Conservation (phyloP, 2,888 invertebrate genomes). For the Drosophila rubida region DNA sequence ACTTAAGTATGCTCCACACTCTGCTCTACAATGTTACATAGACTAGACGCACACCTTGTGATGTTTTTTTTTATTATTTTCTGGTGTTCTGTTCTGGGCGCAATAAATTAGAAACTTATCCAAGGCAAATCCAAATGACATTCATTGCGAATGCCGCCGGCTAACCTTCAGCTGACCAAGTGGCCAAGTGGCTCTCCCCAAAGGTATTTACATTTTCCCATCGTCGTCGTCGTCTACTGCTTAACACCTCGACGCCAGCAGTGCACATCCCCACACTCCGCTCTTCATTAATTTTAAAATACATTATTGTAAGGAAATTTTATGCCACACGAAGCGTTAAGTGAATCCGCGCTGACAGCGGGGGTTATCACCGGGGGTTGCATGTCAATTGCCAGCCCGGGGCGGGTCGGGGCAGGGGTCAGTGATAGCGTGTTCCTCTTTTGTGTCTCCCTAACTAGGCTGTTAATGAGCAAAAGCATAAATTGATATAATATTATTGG, state of each 20-base stretch:
- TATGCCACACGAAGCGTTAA: constrained; percentile 73
- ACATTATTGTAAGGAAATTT: constrained; percentile 61
- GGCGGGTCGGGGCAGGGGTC: constrained; percentile 10
- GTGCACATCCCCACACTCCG: constrained; percentile 17
- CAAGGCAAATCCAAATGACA: constrained; percentile 73
- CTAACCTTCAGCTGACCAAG: constrained; percentile 26
- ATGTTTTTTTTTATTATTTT: background rate
- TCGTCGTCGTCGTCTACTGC: constrained; percentile 1
- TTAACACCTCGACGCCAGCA: constrained; percentile 69
- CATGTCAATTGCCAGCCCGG: constrained; percentile 11
- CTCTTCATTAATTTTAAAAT: constrained; percentile 72
- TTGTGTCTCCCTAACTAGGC: constrained; percentile 40
- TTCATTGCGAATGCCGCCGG: constrained; percentile 58
- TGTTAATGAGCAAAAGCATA: constrained; percentile 53
- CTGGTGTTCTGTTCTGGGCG: constrained; percentile 29
- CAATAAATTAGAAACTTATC: constrained; percentile 77
- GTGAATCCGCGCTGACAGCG: constrained; percentile 42
- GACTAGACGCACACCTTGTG: constrained; percentile 43
- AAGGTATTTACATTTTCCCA: constrained; percentile 15
- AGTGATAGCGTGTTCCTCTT: constrained; percentile 33
- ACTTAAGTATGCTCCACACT: constrained; percentile 12
- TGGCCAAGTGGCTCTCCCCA: constrained; percentile 20
- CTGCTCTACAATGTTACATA: constrained; percentile 7
- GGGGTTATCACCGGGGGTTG: constrained; percentile 24
- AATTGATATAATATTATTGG: constrained; percentile 24